Evolutionary conservation across 2,797 vertebrate species (phyloP).

Genomic region (Microctenopoma lineatum): DNA sequence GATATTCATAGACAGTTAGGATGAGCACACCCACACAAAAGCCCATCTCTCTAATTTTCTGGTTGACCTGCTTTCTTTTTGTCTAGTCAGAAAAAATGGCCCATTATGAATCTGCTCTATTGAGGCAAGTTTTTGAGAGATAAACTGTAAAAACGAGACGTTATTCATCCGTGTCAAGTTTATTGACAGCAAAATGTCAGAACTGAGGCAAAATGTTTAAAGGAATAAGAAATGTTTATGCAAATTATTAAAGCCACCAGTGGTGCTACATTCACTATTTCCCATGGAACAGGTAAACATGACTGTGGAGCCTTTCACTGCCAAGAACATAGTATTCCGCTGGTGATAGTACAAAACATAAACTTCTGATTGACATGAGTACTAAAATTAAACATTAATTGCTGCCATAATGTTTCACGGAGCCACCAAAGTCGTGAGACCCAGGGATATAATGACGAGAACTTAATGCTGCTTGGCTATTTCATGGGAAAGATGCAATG

Average conservation of each 20-base stretch:
- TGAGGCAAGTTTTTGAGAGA: constrained; percentile 44
- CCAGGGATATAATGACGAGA: constrained; percentile 32
- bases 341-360: constrained; percentile 27
- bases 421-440: constrained; percentile 42
- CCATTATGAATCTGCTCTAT: constrained; percentile 67
- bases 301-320: constrained; percentile 3
- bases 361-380: constrained; percentile 50
- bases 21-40: constrained; percentile 29
- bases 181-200: not conserved
- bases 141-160: constrained; percentile 21
- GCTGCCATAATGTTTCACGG: constrained; percentile 39
- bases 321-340: constrained; percentile 15
- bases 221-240: not conserved
- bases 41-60: constrained; percentile 52
- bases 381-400: constrained; percentile 46
- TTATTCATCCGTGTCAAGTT: constrained; percentile 2
- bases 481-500: constrained; percentile 61
- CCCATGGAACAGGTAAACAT: constrained; percentile 55
- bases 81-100: constrained; percentile 37
- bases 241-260: not conserved
- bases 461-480: constrained; percentile 24
- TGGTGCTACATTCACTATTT: constrained; percentile 37
- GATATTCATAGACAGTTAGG: not conserved
- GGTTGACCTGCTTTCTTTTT: constrained; percentile 76
- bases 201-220: not conserved